phyloP scores from a whole-genome alignment of 1,140 invertebrate genomes.

The Aphelinus certus region DNA sequence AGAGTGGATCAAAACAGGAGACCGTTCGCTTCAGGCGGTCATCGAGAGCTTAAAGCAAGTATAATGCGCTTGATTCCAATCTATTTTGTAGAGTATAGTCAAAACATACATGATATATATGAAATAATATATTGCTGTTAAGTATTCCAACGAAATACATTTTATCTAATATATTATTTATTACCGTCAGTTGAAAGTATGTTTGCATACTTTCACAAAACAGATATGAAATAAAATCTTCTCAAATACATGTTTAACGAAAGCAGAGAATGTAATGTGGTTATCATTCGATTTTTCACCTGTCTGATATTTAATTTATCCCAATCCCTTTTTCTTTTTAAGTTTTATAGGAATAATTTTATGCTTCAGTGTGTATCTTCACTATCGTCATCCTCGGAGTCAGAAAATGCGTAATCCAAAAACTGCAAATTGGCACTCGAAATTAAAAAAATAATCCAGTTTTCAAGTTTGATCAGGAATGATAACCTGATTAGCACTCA shows the following conservation, averaged over 20 bases:
- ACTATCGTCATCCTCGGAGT: background rate
- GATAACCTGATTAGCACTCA: slow-evolving; percentile 3
- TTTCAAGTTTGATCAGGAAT: too few species aligned
- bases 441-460: too few species aligned
- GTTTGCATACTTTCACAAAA: background rate
- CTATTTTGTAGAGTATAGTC: slow-evolving; percentile 28
- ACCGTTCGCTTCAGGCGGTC: background rate
- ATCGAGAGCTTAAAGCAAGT: slow-evolving; percentile 20
- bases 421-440: slow-evolving; percentile 3
- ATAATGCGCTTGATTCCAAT: slow-evolving; percentile 24
- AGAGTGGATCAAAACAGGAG: slow-evolving; percentile 17
- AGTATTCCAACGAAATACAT: slow-evolving; percentile 31
- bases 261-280: background rate
- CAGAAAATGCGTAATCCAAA: slow-evolving; percentile 21
- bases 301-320: too few species aligned
- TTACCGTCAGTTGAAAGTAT: slow-evolving; percentile 13
- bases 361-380: background rate
- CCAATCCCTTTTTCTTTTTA: too few species aligned
- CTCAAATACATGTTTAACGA: slow-evolving; percentile 33
- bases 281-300: too few species aligned
- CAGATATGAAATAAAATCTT: slow-evolving; percentile 10
- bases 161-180: slow-evolving; percentile 36
- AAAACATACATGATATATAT: slow-evolving; percentile 13
- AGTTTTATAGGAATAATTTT: too few species aligned
- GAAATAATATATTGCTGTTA: slow-evolving; percentile 37